Percentiles rank a stretch among this genome's conserved stretches.
phyloP scores from a whole-genome alignment of 2,113 vertebrate genomes.

The Indicator indicator region DNA sequence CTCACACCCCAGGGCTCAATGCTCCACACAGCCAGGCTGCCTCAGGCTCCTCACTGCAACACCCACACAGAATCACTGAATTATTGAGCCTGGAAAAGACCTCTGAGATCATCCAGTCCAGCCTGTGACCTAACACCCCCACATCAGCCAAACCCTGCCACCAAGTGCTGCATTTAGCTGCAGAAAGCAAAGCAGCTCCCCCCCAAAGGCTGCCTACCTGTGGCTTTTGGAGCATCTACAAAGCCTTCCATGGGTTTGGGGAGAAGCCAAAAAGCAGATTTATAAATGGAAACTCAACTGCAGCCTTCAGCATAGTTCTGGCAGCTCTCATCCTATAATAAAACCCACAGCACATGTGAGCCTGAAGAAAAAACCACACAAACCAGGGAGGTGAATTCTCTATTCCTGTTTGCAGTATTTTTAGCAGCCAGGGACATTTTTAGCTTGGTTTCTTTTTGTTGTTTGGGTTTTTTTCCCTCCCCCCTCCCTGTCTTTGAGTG shows the following conservation, averaged over 20 bases:
- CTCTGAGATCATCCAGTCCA: too few species aligned
- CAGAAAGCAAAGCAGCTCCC: neutral
- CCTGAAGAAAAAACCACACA: neutral
- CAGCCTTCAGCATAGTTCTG: neutral
- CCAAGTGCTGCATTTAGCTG: neutral
- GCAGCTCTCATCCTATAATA: slow-evolving; percentile 14
- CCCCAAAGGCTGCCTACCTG: neutral
- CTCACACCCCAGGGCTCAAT: rapidly evolving
- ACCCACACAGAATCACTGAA: too few species aligned
- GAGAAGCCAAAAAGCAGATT: slow-evolving; percentile 2
- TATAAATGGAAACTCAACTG: neutral
- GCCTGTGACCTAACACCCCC: too few species aligned
- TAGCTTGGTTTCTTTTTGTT: neutral
- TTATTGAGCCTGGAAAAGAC: too few species aligned
- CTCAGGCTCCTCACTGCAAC: neutral
- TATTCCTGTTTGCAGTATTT: slow-evolving; percentile 42
- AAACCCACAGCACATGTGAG: slow-evolving; percentile 20
- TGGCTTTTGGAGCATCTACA: neutral
- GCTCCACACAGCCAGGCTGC: rapidly evolving
- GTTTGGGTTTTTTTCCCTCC: neutral
- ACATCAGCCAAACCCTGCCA: too few species aligned
- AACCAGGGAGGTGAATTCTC: neutral
- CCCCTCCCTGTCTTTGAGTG: rapidly evolving
- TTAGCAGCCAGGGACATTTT: slow-evolving; percentile 13
- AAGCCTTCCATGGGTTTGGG: neutral